Conservation (phyloP, 2,113 vertebrate species). For the Pongo pygmaeus region DNA sequence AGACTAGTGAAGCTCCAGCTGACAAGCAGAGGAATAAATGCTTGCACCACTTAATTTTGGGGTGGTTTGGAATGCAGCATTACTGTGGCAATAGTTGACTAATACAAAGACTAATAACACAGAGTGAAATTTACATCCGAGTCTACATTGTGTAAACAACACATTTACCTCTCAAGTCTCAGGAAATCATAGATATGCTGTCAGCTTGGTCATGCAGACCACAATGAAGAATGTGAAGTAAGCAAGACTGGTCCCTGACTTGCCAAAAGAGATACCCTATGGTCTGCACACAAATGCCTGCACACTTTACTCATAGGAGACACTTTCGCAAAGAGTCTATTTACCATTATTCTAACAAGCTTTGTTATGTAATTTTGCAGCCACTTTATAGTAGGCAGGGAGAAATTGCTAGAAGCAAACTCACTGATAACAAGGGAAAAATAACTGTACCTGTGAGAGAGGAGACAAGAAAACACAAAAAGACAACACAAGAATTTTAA, state of each 20-base stretch:
- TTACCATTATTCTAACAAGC: background rate
- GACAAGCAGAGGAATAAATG: background rate
- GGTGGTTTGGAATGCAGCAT: background rate
- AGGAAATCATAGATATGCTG: background rate
- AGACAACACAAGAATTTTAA: background rate
- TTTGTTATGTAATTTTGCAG: background rate
- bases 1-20: background rate
- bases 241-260: background rate
- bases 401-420: conserved; percentile 21
- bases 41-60: background rate
- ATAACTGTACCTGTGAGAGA: background rate
- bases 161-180: background rate
- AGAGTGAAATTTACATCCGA: background rate
- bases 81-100: background rate
- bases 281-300: background rate
- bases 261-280: background rate
- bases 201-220: background rate
- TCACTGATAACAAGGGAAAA: background rate
- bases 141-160: background rate
- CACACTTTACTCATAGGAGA: background rate
- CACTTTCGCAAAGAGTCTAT: background rate
- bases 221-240: background rate
- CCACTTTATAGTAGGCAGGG: background rate
- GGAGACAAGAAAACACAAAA: background rate
- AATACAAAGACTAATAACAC: background rate